Evolutionary conservation across 2,888 invertebrate species (phyloP), one percentile per base, ranked within the genome.

Genomic region (Synergus umbraculus): DNA sequence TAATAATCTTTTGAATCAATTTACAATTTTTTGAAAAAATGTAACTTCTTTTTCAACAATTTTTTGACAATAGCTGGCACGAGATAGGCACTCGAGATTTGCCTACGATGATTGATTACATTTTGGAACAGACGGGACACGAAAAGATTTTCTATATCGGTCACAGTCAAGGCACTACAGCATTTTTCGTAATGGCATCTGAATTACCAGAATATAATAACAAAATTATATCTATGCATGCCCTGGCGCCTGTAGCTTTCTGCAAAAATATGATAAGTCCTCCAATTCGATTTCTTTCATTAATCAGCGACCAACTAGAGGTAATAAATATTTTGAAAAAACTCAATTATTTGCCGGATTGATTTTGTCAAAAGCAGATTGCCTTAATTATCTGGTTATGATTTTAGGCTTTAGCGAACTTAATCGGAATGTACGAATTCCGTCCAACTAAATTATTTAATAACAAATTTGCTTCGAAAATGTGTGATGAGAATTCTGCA

Each of bases 181-280:
- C 89, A 65, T 93, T 92, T 85, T 93, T 90, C 81, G 92, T 92
- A 0, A 90, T 92, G 90, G 88, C 90, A 15, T 88, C 92, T 4
- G 89, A 89, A 67, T 85, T 85, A 41, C 92, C 92, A 0, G 91
- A 92, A 78, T 93, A 93, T 76, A 93, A 94, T 29, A 87, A 92
- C 1, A 92, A 92, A 86, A 93, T 96, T 8, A 93, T 93, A 73
- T 93, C 94, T 0, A 95, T 95, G 93, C 94, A 95, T 85, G 95
- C 95, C 2, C 89, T 96, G 82, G 96, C 95, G 0, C 96, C 96
- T 0, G 94, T 96, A 0, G 95, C 95, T 0, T 96, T 93, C 83
- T 92, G 95, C 90, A 93, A 93, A 15, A 92, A 95, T 83, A 93
- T 94, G 85, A 92, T 90, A 43, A 94, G 93, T 87, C 93, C 93